A percentile compares a stretch with the other conserved stretches of the same genome.
phyloP scores from a whole-genome alignment of 2,888 invertebrate genomes.

The Catotricha subobsoleta region DNA sequence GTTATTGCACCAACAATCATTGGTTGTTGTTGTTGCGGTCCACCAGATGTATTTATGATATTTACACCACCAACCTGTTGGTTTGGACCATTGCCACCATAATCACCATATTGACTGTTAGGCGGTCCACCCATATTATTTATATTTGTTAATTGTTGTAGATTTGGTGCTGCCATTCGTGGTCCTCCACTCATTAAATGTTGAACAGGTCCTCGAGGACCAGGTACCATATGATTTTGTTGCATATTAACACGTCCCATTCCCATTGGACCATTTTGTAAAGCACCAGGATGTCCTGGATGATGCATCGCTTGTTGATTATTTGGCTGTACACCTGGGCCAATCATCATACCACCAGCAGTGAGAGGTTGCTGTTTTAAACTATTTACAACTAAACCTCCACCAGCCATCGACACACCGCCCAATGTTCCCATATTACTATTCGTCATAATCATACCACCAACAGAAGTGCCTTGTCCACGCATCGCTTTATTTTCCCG shows the following conservation, averaged over 20 bases:
- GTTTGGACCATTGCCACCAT: conserved; percentile 15
- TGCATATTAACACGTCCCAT: conserved; percentile 29
- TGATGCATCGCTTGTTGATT: conserved; percentile 20
- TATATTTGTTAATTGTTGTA: too few relatives aligned
- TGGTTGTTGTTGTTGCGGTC: conserved; percentile 10
- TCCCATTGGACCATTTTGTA: conserved; percentile 61
- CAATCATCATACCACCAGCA: conserved; percentile 18
- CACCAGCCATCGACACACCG: conserved; percentile 46
- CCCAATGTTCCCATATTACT: conserved; percentile 48
- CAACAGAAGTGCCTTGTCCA: conserved; percentile 31
- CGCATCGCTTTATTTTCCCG: too few relatives aligned
- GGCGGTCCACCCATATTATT: conserved; percentile 33
- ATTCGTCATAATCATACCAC: conserved; percentile 67
- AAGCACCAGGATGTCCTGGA: conserved; percentile 30
- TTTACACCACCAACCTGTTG: conserved; percentile 10
- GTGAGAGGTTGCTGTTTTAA: conserved; percentile 53
- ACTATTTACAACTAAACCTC: conserved; percentile 56
- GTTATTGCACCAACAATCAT: conserved; percentile 33
- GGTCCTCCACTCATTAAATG: conserved; percentile 5
- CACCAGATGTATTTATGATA: not conserved
- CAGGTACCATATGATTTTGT: conserved; percentile 18
- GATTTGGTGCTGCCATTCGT: not conserved
- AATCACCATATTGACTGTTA: conserved; percentile 24
- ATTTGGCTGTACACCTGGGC: conserved; percentile 11
- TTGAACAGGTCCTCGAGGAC: conserved; percentile 13